Evolutionary conservation across 2,888 invertebrate species (phyloP), one percentile per base, ranked within the genome.

Genomic region (Oxycera nigricornis): DNA sequence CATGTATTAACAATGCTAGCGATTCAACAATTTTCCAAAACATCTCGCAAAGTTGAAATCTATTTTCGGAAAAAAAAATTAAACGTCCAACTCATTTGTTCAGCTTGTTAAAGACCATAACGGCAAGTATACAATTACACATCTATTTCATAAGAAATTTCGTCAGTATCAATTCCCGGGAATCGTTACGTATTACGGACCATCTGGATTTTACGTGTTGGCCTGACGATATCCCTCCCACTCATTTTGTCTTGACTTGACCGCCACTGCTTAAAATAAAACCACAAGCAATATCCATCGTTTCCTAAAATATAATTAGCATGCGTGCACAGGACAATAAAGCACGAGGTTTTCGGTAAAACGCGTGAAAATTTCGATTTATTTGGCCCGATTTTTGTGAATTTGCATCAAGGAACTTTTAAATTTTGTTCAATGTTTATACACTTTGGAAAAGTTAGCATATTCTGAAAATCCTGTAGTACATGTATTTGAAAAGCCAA

Each of bases 121-220:
- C 24, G 61, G 31, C 61, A 61, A 61, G 61, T 61, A 61, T 61
- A 61, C 61, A 61, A 61, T 61, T 61, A 31, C 31, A 61, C 30
- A 61, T 30, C 30, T 30, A 31, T 61, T 61, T 61, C 61, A 26
- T 31, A 30, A 61, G 61, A 61, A 61, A 59, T 61, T 61, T 61
- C 61, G 61, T 61, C 61, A 61, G 61, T 61, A 61, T 61, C 31
- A 61, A 61, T 61, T 61, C 61, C 61, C 61, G 61, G 30, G 28
- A 59, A 35, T 3, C 46, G 46, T 46, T 46, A 46, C 46, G 46
- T 17, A 46, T 46, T 46, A 20, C 17, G 14, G 28, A 61, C 30
- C 61, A 61, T 61, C 61, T 61, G 61, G 61, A 61, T 61, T 61
- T 61, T 61, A 61, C 61, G 61, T 61, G 61, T 61, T 17, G 61